Percentiles rank a stretch among this genome's conserved stretches.
Evolutionary conservation across 2,888 invertebrate genomes (phyloP).

Genomic region (Parasteatoda lunata): DNA sequence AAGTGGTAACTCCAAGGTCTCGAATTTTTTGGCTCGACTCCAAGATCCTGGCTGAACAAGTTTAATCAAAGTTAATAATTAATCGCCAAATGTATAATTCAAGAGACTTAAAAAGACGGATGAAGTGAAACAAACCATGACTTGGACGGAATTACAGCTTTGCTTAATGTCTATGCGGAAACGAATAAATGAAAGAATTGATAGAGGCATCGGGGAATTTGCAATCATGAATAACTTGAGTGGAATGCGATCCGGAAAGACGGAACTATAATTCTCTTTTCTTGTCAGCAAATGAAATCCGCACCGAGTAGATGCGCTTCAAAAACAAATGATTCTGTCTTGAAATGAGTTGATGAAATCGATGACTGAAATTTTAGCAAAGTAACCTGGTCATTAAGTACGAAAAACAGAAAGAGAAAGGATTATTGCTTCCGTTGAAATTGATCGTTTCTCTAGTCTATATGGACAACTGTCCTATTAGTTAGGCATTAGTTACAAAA

Average conservation of each 20-base stretch:
- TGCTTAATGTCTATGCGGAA: neutral
- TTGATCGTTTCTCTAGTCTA: too few relatives aligned
- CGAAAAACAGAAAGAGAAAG: too few relatives aligned
- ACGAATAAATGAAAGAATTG: constrained; percentile 1
- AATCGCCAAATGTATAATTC: constrained; percentile 46
- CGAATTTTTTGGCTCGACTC: constrained; percentile 22
- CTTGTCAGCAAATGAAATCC: too few relatives aligned
- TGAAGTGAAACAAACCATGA: constrained; percentile 10
- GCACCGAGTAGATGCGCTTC: too few relatives aligned
- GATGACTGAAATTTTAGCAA: too few relatives aligned
- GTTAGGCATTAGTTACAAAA: too few relatives aligned
- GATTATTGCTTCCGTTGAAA: too few relatives aligned
- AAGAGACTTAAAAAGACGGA: constrained; percentile 36
- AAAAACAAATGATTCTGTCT: too few relatives aligned
- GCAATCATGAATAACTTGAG: neutral
- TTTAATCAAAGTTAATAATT: constrained; percentile 60
- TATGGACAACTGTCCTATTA: too few relatives aligned
- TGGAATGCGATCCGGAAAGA: neutral
- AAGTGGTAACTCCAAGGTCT: neutral
- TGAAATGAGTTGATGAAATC: too few relatives aligned
- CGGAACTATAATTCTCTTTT: too few relatives aligned
- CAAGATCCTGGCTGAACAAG: constrained; percentile 31
- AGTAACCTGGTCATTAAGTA: too few relatives aligned
- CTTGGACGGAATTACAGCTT: constrained; percentile 22
- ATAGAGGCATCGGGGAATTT: neutral